These are phyloP conservation scores for Percopsis transmontana DNA, from an alignment of 2,113 vertebrate species.

Conservation along the genomic window DNA sequence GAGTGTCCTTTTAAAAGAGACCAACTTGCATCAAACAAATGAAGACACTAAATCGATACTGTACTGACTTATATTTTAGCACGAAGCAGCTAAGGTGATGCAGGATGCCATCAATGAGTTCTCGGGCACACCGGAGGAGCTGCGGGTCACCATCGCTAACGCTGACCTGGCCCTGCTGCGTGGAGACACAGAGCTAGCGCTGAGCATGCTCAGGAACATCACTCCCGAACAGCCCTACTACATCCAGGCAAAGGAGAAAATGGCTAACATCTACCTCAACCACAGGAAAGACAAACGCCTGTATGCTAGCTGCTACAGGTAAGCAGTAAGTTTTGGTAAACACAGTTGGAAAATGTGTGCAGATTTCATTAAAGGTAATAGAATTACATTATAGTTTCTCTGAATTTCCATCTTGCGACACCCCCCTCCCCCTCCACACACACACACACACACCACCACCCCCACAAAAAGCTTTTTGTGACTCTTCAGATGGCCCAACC, in stretches of 20 bases:
- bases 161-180: conserved; percentile 89
- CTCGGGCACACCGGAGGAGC: conserved; percentile 90
- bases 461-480: too few relatives aligned
- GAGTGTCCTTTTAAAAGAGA: not conserved
- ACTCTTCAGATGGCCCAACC: too few relatives aligned
- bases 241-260: conserved; percentile 93
- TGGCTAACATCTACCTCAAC: conserved; percentile 93
- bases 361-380: not conserved
- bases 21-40: too few relatives aligned
- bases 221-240: conserved; percentile 92
- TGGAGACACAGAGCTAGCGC: conserved; percentile 88
- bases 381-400: not conserved
- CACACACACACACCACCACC: too few relatives aligned
- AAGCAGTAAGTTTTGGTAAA: not conserved
- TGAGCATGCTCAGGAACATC: conserved; percentile 90
- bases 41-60: too few relatives aligned
- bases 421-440: too few relatives aligned
- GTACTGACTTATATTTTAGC: conserved; percentile 72
- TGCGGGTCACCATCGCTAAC: conserved; percentile 90
- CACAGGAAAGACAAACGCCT: conserved; percentile 92
- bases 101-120: conserved; percentile 97
- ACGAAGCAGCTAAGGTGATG: conserved; percentile 94
- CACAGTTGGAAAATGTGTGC: not conserved
- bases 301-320: conserved; percentile 94
- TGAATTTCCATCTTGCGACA: too few relatives aligned